These are phyloP conservation scores for Zeugodacus cucurbitae DNA, from an alignment of 1,140 invertebrate species.

Conservation along the genomic window DNA sequence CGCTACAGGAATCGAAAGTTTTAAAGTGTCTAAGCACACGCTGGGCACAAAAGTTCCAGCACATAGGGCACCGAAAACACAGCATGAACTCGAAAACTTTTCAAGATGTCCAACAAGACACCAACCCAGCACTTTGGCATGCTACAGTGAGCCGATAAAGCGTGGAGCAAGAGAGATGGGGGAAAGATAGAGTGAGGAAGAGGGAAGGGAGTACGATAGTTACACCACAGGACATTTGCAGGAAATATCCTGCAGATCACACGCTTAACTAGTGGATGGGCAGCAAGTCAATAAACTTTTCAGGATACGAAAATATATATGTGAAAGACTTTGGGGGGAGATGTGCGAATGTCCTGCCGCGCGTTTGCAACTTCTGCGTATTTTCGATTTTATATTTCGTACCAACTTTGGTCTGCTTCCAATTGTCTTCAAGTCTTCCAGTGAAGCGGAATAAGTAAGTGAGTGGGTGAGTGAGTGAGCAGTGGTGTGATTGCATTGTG, in stretches of 20 bases:
- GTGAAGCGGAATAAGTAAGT: constrained; percentile 14
- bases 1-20: not conserved
- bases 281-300: constrained; percentile 35
- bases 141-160: not conserved
- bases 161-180: not conserved
- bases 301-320: constrained; percentile 12
- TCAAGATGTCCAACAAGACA: constrained; percentile 28
- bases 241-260: not conserved
- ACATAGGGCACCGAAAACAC: not conserved
- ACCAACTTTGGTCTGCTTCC: not conserved
- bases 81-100: constrained; percentile 24
- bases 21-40: constrained; percentile 27
- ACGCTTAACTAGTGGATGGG: not conserved
- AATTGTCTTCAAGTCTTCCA: not conserved
- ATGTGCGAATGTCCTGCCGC: not conserved
- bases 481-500: not conserved
- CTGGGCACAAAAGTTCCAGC: not conserved
- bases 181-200: not conserved
- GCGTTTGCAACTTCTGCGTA: not conserved
- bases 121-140: not conserved
- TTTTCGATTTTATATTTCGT: not conserved
- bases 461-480: not conserved
- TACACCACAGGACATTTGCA: constrained; percentile 18
- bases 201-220: not conserved
- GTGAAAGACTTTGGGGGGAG: not conserved